Percentiles rank a stretch among this genome's conserved stretches.
Conservation (phyloP, 2,888 invertebrate species). For the Shargacucullia verbasci region DNA sequence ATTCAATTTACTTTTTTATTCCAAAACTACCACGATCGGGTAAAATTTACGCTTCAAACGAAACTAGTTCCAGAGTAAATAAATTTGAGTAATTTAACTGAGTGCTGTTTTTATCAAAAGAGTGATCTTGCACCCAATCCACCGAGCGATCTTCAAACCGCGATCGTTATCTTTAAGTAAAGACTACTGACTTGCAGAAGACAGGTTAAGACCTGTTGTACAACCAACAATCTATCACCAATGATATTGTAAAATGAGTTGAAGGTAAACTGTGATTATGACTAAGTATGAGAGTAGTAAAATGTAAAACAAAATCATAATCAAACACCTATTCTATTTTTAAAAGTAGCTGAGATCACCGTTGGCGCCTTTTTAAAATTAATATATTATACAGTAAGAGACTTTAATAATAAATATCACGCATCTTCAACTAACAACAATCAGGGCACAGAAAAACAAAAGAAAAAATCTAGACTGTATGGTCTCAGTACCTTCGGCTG, state of each 20-base stretch:
- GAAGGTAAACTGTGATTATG: not conserved
- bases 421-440: too few species aligned
- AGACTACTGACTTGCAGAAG: slow-evolving; percentile 19
- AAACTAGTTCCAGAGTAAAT: slow-evolving; percentile 38
- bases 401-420: too few species aligned
- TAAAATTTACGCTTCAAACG: slow-evolving; percentile 29
- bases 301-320: too few species aligned
- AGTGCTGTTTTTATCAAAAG: slow-evolving; percentile 36
- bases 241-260: not conserved
- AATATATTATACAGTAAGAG: too few species aligned
- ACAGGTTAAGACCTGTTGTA: slow-evolving; percentile 7
- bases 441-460: too few species aligned
- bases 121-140: slow-evolving; percentile 33
- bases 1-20: slow-evolving; percentile 6
- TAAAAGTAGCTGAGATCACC: too few species aligned
- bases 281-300: too few species aligned
- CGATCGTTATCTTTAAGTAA: slow-evolving; percentile 32
- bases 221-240: not conserved
- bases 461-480: too few species aligned
- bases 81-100: slow-evolving; percentile 35
- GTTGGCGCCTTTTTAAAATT: too few species aligned
- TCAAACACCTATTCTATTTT: too few species aligned
- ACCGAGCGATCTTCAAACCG: slow-evolving; percentile 24
- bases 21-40: slow-evolving; percentile 21
- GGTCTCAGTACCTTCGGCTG: too few species aligned